phyloP scores from a whole-genome alignment of 92 coral and sea anemone species.

The Virgularia gustaviana region DNA sequence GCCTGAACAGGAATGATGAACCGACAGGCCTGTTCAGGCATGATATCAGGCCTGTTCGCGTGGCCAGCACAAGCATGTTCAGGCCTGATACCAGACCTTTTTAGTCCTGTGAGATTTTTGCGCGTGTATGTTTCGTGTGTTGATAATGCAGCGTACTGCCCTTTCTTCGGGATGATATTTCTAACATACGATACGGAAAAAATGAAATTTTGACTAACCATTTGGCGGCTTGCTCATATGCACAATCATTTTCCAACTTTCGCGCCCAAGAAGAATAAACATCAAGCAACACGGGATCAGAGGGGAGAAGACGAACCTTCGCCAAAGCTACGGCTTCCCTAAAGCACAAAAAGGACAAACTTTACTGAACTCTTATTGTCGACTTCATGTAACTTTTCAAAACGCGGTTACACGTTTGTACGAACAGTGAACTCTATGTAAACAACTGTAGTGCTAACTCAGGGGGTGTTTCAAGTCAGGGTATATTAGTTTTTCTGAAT shows the following conservation, averaged over 20 bases:
- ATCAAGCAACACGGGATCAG: slow-evolving; percentile 86
- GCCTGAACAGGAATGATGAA: too few relatives aligned
- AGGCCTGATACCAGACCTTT: too few relatives aligned
- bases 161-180: not conserved
- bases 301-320: slow-evolving; percentile 79
- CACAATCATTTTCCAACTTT: slow-evolving; percentile 76
- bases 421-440: too few relatives aligned
- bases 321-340: slow-evolving; percentile 98
- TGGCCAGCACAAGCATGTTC: too few relatives aligned
- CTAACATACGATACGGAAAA: not conserved
- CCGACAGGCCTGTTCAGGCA: too few relatives aligned
- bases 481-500: too few relatives aligned
- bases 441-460: too few relatives aligned
- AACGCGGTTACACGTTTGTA: too few relatives aligned
- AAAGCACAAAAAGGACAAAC: not conserved
- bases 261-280: slow-evolving; percentile 86
- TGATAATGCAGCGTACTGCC: not conserved
- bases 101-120: too few relatives aligned
- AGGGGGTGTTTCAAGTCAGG: too few relatives aligned
- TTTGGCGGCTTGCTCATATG: slow-evolving; percentile 91
- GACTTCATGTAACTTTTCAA: not conserved
- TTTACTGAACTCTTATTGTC: too few relatives aligned
- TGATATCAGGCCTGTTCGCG: too few relatives aligned
- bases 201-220: slow-evolving; percentile 57
- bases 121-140: not conserved